Evolutionary conservation across 2,888 invertebrate species (phyloP), one percentile per base, ranked within the genome.

Genomic region (Drosophila nigritarsus): DNA sequence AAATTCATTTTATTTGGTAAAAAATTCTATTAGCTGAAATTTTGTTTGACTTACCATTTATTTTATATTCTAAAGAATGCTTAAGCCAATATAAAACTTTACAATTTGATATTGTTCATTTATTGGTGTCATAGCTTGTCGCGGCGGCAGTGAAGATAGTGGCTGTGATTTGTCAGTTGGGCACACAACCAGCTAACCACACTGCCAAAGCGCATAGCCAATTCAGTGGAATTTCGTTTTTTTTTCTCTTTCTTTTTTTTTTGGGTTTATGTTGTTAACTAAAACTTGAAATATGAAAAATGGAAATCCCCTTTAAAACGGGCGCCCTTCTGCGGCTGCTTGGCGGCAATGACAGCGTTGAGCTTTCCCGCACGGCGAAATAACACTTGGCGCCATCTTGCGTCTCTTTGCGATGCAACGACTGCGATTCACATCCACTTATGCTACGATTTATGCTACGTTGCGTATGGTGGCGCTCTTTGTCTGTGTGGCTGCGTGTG

Each of bases 181-280:
- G 92, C 93, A 95, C 97, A 98, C 98, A 98, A 99, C 98, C 98
- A 98, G 98, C 98, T 98, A 99, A 98, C 98, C 98, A 98, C 98
- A 98, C 98, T 99, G 98, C 98, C 98, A 98, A 95, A 94, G 96
- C 95, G 96, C 95, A 94, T 94, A 92, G 94, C 94, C 92, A 89
- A 92, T 87, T 80, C 68, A 82, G 72, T 75, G 54, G 32, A 67
- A 66, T 24, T 18, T 34, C 27, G n/a, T 72, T 15, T 29, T 38
- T 27, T 72, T 42, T 54, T 50, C 49, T 62, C 1, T 38, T 6
- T 27, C 62, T 32, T 54, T 49, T 53, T 62, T 15, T 36, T 61
- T 53, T 49, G 27, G 3, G 13, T 2, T 13, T 15, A 51, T 71
- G 48, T 15, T 71, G 48, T 15, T 42, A 66, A 54, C 18, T 54